Base-by-base conservation (phyloP, 2,113 vertebrate genomes). In the Gallinago media region DNA sequence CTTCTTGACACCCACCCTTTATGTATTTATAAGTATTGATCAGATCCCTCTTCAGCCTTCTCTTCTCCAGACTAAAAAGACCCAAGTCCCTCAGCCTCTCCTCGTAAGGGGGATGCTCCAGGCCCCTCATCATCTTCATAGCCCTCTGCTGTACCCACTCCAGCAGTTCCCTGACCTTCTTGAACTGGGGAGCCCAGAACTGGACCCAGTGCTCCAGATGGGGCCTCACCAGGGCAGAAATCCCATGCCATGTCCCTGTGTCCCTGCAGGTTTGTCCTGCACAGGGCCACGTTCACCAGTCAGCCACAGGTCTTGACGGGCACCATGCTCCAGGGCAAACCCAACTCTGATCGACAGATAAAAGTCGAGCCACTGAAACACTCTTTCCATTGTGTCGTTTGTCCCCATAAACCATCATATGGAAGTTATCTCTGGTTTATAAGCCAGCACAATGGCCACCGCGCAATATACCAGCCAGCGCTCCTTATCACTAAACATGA, bases 231-330 rank as follows among this genome's bases (percentile, higher is more conserved):
- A 47, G 46, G 20, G 46, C 46, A 47, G 46, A 47, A 20, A 47
- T 21, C 26, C 31, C 2, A 0, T 17, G 26, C 23, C 7, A 0
- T 17, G 27, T 42, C 31, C 59, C 58, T 2, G 0, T 13, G 32
- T 46, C 42, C n/a, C n/a, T 3, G 0, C 21, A 47, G 59, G 65
- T 52, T 65, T 11, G 0, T 17, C 65, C 47, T 7, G 18, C 56
- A 8, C 62, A 49, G 36, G 31, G 26, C 73, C 67, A 15, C 1
- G 3, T 29, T 68, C 63, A 27, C 34, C 36, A 21, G 59, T 66
- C 73, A 44, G 58, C 23, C 17, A 5, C 1, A 0, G 32, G 74
- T 27, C 70, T 59, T 59, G 13, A 27, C 23, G 32, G 44, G 21
- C 55, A 47, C 72, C 2, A 2, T n/a, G 85, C 63, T 12, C 34